Percentiles rank a stretch among this genome's conserved stretches.
Conservation (phyloP, 2,797 vertebrate genomes). For the Crocodylus rhombifer region DNA sequence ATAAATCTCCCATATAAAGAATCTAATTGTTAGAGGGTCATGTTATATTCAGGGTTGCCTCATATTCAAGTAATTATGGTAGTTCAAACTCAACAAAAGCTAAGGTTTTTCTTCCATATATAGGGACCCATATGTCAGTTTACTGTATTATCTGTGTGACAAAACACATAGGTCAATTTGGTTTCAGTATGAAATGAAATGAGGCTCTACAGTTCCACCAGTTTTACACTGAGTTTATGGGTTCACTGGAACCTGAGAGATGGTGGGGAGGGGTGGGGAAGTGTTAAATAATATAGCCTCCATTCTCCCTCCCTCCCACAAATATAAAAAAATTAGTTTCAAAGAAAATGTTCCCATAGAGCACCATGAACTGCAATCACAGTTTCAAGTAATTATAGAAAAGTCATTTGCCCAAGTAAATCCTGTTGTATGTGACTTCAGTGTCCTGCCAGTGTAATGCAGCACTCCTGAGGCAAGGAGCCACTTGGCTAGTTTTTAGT, state of each 20-base stretch:
- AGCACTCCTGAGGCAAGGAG: constrained; percentile 19
- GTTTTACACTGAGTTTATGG: background rate
- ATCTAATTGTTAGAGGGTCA: no score
- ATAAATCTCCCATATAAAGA: no score
- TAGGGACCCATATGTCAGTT: background rate
- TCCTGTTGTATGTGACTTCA: background rate
- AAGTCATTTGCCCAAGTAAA: background rate
- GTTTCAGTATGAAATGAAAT: rapidly evolving
- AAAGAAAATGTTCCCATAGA: background rate
- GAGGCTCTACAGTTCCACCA: background rate
- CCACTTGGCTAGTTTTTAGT: constrained; percentile 20
- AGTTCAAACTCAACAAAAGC: background rate
- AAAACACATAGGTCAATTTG: background rate
- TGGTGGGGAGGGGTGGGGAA: background rate
- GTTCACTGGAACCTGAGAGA: background rate
- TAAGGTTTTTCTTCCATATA: background rate
- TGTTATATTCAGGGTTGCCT: no score
- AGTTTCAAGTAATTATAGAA: background rate
- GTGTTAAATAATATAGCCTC: background rate
- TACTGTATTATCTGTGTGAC: rapidly evolving
- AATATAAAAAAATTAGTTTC: background rate
- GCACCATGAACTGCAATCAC: background rate
- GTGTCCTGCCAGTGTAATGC: background rate
- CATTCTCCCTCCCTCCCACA: background rate
- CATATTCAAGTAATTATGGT: no score